These are phyloP conservation scores for Heterodera carotae DNA, from an alignment of 1,140 invertebrate genomes.

Conservation along the genomic window DNA sequence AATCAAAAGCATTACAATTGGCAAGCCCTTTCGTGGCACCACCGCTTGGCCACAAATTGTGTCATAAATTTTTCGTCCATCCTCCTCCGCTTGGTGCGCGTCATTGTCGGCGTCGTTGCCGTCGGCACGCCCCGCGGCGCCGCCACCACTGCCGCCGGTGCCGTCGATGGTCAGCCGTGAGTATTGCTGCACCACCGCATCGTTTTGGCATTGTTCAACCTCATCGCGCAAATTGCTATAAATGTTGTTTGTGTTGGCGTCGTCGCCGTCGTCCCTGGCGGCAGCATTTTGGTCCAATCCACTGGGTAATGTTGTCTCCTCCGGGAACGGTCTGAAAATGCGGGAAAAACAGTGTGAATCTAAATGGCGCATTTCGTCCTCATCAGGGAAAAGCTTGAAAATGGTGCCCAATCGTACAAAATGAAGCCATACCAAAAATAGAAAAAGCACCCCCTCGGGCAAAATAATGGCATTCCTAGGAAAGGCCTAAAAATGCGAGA, in stretches of 20 bases:
- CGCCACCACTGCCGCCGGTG: no score
- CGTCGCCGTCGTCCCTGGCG: constrained; percentile 29
- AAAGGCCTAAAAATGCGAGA: constrained; percentile 27
- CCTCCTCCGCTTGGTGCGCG: constrained; percentile 27
- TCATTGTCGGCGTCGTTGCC: constrained; percentile 11
- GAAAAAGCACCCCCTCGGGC: no score
- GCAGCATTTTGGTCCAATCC: neutral
- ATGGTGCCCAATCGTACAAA: no score
- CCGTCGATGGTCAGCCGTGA: neutral
- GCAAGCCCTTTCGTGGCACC: constrained; percentile 14
- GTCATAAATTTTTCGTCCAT: constrained; percentile 47
- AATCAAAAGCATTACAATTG: constrained; percentile 31
- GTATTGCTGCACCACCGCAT: constrained; percentile 1
- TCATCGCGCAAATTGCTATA: constrained; percentile 44
- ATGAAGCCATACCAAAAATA: no score
- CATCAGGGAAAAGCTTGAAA: no score
- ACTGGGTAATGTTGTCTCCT: constrained; percentile 17
- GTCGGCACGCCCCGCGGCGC: neutral
- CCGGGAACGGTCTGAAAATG: constrained; percentile 32
- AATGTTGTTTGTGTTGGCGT: no score
- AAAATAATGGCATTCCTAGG: no score
- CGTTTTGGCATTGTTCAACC: constrained; percentile 17
- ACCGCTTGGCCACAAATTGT: constrained; percentile 34
- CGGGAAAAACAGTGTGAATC: no score
- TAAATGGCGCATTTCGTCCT: no score